Conservation (phyloP, 2,113 vertebrate species). For the Pituophis catenifer region DNA sequence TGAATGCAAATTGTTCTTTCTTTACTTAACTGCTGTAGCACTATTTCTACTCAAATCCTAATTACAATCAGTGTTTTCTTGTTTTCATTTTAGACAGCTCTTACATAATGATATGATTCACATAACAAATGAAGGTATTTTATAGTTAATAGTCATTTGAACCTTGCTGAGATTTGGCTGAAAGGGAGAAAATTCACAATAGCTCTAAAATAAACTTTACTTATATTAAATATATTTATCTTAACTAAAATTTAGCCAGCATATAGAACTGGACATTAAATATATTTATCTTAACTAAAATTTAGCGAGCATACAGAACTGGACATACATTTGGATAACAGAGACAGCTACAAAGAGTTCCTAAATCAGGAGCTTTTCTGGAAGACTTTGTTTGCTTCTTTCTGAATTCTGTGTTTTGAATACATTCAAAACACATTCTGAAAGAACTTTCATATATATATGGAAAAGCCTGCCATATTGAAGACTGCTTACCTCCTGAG, state of each 20-base stretch:
- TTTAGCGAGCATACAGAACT: not conserved
- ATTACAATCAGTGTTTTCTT: not conserved
- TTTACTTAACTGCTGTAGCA: not conserved
- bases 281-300: not conserved
- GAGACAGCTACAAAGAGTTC: not conserved
- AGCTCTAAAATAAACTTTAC: not conserved
- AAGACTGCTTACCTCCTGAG: not conserved
- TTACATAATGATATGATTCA: not conserved
- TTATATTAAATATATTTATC: not conserved
- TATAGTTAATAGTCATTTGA: not conserved
- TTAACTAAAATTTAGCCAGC: not conserved
- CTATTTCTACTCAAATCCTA: not conserved
- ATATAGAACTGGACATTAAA: not conserved
- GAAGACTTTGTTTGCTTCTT: not conserved
- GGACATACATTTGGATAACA: not conserved
- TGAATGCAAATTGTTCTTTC: not conserved
- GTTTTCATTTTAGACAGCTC: not conserved
- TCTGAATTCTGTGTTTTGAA: not conserved
- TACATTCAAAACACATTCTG: not conserved
- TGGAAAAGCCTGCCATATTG: not conserved
- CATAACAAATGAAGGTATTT: not conserved
- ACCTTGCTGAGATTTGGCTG: not conserved
- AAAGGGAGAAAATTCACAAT: not conserved
- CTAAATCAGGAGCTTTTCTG: not conserved
- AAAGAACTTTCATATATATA: not conserved